phyloP scores from a whole-genome alignment of 2,888 invertebrate genomes.

The Tetranychus truncatus region DNA sequence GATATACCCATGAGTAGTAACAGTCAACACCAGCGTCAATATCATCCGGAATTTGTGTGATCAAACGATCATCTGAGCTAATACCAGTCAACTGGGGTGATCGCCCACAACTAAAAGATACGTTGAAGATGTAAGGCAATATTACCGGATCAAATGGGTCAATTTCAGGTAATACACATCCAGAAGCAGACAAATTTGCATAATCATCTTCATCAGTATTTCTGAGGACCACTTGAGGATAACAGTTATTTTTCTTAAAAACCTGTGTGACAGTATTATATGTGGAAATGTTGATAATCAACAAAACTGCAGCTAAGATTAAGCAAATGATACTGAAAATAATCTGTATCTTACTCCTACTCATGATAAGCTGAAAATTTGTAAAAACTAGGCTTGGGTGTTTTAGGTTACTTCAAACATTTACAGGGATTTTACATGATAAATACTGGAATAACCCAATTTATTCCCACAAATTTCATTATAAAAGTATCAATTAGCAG shows the following conservation, averaged over 20 bases:
- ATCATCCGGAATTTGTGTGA: neutral
- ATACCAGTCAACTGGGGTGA: neutral
- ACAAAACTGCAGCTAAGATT: neutral
- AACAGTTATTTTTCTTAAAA: neutral
- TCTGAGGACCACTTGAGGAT: neutral
- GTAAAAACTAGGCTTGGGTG: too few relatives aligned
- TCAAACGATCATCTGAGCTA: neutral
- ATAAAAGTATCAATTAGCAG: too few relatives aligned
- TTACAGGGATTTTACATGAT: too few relatives aligned
- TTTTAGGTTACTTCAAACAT: too few relatives aligned
- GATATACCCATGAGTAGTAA: neutral
- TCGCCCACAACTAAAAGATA: neutral
- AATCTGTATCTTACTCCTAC: neutral
- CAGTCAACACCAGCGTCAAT: neutral
- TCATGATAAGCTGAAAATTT: neutral
- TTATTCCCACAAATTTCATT: too few relatives aligned
- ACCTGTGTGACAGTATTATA: neutral
- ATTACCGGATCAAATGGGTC: constrained; percentile 4
- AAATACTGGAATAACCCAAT: too few relatives aligned
- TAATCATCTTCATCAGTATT: neutral
- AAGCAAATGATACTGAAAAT: neutral
- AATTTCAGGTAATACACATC: neutral
- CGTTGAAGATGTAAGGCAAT: neutral
- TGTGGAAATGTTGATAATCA: neutral
- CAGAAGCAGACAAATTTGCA: neutral